Percentiles rank a stretch among this genome's conserved stretches.
Evolutionary conservation across 2,888 invertebrate species (phyloP).

Genomic region (Stenchaetothrips biformis): DNA sequence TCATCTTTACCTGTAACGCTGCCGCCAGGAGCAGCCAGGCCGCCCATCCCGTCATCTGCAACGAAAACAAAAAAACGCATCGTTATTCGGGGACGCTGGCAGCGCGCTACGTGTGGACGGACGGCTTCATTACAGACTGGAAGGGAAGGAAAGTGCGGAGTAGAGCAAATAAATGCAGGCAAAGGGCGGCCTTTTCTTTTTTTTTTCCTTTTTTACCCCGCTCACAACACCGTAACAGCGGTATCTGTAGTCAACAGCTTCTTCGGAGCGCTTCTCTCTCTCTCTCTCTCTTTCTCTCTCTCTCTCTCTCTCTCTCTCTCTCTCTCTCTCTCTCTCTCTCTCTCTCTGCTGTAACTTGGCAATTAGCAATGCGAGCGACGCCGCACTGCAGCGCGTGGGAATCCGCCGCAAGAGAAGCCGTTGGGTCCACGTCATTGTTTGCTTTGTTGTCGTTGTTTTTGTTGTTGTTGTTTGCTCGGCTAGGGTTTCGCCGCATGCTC

Average conservation of each 20-base stretch:
- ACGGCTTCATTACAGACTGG: not conserved
- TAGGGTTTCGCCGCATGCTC: too few relatives aligned
- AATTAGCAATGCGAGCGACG: not conserved
- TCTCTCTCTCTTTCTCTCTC: not conserved
- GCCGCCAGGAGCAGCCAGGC: not conserved
- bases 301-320: too few relatives aligned
- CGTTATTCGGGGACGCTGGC: not conserved
- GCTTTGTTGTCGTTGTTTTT: not conserved
- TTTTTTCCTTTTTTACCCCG: not conserved
- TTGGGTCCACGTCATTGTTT: not conserved
- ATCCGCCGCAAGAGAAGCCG: not conserved
- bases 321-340: not conserved
- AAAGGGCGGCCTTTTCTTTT: not conserved
- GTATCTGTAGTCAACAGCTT: not conserved
- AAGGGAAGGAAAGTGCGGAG: not conserved
- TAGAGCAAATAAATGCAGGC: too few relatives aligned
- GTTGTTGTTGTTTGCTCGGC: not conserved
- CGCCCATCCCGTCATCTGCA: constrained; percentile 3
- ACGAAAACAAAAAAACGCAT: not conserved
- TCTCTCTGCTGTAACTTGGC: not conserved
- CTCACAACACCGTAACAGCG: not conserved
- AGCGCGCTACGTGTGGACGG: not conserved
- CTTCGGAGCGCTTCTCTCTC: not conserved
- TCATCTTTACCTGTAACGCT: not conserved
- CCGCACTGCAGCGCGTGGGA: not conserved